phyloP scores from a whole-genome alignment of 2,888 invertebrate species.

The Zygaena filipendulae region DNA sequence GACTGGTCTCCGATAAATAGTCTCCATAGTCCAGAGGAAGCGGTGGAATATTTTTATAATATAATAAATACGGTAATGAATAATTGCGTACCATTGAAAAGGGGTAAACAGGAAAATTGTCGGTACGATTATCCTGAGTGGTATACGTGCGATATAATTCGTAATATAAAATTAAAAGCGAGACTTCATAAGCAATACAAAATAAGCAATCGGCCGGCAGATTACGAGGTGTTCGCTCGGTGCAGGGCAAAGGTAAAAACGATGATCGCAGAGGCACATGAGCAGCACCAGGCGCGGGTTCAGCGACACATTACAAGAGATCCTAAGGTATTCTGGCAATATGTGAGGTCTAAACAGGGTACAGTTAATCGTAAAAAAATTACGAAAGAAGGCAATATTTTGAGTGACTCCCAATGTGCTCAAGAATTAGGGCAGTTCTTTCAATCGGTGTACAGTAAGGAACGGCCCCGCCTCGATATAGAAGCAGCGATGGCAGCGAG shows the following conservation, averaged over 20 bases:
- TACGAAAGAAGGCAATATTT: slow-evolving; percentile 3
- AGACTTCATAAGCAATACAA: slow-evolving; percentile 12
- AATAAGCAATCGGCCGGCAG: neutral
- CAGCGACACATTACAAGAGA: slow-evolving; percentile 8
- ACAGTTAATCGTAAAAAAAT: neutral
- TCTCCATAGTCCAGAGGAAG: neutral
- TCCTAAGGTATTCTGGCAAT: slow-evolving; percentile 12
- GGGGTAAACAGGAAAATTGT: neutral
- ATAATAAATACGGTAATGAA: slow-evolving; percentile 5
- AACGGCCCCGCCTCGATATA: slow-evolving; percentile 1
- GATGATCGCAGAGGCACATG: slow-evolving; percentile 2
- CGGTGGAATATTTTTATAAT: neutral
- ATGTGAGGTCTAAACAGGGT: slow-evolving; percentile 2
- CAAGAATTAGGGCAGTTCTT: slow-evolving; percentile 8
- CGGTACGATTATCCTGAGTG: slow-evolving; percentile 14
- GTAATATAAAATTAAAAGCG: slow-evolving; percentile 11
- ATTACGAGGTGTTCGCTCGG: slow-evolving; percentile 7
- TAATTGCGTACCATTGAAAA: slow-evolving; percentile 11
- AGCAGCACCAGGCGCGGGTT: slow-evolving; percentile 2
- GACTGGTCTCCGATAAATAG: slow-evolving; percentile 1
- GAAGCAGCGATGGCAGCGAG: slow-evolving; percentile 1
- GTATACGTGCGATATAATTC: slow-evolving; percentile 15
- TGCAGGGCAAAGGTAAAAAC: slow-evolving; percentile 7
- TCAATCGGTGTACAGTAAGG: slow-evolving; percentile 7
- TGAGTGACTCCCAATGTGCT: slow-evolving; percentile 4